These are phyloP conservation scores for Teleogryllus oceanicus DNA, from an alignment of 2,888 invertebrate species.

Conservation along the genomic window DNA sequence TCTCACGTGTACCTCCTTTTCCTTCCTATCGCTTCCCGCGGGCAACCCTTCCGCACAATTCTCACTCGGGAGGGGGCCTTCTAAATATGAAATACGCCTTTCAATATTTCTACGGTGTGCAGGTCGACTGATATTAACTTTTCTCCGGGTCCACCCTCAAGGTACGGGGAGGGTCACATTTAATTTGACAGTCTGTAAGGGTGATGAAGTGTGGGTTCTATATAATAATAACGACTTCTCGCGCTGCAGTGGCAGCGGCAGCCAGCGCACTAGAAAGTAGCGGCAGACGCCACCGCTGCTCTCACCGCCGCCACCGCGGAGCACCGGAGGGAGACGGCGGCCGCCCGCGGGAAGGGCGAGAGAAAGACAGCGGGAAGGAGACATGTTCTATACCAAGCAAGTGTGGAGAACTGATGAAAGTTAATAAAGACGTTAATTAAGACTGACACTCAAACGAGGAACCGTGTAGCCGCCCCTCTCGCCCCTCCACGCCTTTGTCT, in stretches of 20 bases:
- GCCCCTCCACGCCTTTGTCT: slow-evolving; percentile 31
- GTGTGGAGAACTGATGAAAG: slow-evolving; percentile 33
- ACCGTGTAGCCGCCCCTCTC: slow-evolving; percentile 26
- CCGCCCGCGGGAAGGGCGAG: background rate
- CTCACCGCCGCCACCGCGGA: background rate
- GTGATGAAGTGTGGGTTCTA: slow-evolving; percentile 18
- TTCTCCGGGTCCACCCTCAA: background rate
- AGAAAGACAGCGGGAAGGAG: background rate
- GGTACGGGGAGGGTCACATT: slow-evolving; percentile 18
- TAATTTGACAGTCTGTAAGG: slow-evolving; percentile 10
- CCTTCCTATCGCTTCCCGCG: background rate
- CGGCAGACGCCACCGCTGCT: background rate
- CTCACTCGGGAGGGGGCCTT: background rate
- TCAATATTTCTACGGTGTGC: slow-evolving; percentile 6
- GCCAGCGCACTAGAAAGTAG: background rate
- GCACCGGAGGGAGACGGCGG: background rate
- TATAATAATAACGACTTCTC: slow-evolving; percentile 18
- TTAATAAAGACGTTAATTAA: slow-evolving; percentile 34
- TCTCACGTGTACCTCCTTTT: background rate
- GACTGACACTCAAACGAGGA: slow-evolving; percentile 32
- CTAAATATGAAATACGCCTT: slow-evolving; percentile 18
- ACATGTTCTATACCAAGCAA: slow-evolving; percentile 1
- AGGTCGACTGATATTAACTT: slow-evolving; percentile 18
- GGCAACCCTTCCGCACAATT: background rate
- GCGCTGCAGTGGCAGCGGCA: background rate